phyloP scores from a whole-genome alignment of 2,113 vertebrate genomes.

The Vireo altiloquus region DNA sequence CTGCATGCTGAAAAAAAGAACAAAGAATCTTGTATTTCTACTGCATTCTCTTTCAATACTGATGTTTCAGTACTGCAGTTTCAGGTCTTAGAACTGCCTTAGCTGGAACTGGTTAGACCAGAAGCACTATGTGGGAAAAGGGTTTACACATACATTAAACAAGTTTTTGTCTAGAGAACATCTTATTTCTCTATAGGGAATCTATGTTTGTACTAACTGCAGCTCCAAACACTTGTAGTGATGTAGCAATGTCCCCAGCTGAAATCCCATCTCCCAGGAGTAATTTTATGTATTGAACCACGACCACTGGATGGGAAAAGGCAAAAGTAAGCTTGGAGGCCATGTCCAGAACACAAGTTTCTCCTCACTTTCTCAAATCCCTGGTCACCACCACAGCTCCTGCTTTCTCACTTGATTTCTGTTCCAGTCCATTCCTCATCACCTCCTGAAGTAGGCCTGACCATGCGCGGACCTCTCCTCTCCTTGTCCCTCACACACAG shows the following conservation, averaged over 20 bases:
- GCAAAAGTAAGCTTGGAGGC: not conserved
- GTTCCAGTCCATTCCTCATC: not conserved
- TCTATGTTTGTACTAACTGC: not conserved
- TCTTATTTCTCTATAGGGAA: not conserved
- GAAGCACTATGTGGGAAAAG: not conserved
- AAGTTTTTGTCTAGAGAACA: not conserved
- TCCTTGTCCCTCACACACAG: not conserved
- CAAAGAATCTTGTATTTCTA: not conserved
- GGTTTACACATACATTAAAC: not conserved
- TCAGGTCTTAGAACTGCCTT: not conserved
- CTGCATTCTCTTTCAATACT: not conserved
- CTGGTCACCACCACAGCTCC: not conserved
- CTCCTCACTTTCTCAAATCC: not conserved
- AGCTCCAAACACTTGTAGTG: not conserved
- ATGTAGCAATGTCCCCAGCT: not conserved
- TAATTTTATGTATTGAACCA: not conserved
- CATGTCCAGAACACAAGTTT: not conserved
- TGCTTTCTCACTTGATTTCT: not conserved
- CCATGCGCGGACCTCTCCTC: not conserved
- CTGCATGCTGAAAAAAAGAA: constrained; percentile 6
- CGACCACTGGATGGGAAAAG: not conserved
- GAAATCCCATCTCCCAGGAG: not conserved
- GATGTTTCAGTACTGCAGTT: not conserved
- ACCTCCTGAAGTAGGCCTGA: not conserved
- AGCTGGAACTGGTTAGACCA: not conserved